These are phyloP conservation scores for Drosophila equinoxialis DNA, from an alignment of 1,140 invertebrate species.

Conservation along the genomic window DNA sequence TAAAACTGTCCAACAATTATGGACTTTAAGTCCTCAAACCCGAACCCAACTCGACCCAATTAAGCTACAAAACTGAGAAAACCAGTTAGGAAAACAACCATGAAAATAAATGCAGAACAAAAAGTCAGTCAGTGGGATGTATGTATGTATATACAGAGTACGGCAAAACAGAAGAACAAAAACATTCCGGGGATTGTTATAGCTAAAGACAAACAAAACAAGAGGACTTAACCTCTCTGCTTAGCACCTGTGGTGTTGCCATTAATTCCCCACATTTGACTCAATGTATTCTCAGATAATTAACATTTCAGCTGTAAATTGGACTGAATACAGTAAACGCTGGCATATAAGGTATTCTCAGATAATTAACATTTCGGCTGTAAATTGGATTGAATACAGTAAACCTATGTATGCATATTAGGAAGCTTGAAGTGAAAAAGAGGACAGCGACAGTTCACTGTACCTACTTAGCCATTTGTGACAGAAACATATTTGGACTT, in stretches of 20 bases:
- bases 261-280: slow-evolving; percentile 31
- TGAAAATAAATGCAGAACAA: slow-evolving; percentile 55
- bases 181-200: slow-evolving; percentile 37
- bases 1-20: slow-evolving; percentile 41
- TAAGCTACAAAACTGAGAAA: slow-evolving; percentile 58
- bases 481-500: neutral
- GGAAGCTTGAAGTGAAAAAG: no score
- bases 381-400: slow-evolving; percentile 23
- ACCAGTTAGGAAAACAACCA: slow-evolving; percentile 36
- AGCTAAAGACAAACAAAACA: slow-evolving; percentile 40
- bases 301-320: slow-evolving; percentile 62
- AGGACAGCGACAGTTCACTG: neutral
- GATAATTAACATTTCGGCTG: slow-evolving; percentile 69
- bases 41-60: slow-evolving; percentile 4
- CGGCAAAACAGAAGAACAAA: neutral
- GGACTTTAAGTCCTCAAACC: slow-evolving; percentile 20
- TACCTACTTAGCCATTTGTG: neutral
- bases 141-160: neutral
- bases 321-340: neutral
- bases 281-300: slow-evolving; percentile 60
- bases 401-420: no score
- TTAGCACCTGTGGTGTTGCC: slow-evolving; percentile 38
- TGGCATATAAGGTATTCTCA: slow-evolving; percentile 34
- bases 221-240: slow-evolving; percentile 5
- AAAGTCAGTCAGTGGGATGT: slow-evolving; percentile 18